Evolutionary conservation across 2,888 invertebrate species (phyloP), one percentile per base, ranked within the genome.

Genomic region (Cryptocephalus moraei): DNA sequence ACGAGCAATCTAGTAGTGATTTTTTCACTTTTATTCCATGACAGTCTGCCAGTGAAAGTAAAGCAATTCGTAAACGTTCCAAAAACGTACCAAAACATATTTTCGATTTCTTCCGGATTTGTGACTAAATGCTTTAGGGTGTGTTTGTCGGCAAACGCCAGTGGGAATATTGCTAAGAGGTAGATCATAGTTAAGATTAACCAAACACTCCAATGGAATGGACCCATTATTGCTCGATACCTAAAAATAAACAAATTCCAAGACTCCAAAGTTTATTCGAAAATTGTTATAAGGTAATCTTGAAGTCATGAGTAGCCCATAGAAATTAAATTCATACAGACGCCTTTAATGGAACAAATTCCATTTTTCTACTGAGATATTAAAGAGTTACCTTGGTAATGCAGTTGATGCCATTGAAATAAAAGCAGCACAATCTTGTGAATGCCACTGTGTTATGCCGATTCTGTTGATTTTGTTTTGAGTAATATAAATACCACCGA

Each of bases 41-140:
- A 82, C 56, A 80, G 77, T 61, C 76, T 76, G 0, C 84, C 83
- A 38, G 74, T 68, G 59, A 84, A 84, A 0, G 83, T 82, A 59
- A 89, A 85, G 56, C 84, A 82, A 61, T 89, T 89, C 0, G 89
- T 89, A 62, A 88, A 89, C 39, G 87, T 88, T 6, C 88, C 87
- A 59, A 87, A 89, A 46, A 89, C 86, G 62, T 86, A 87, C 88
- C 88, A 89, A 65, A 88, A 88, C 86, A 88, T 87, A 58, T 86
- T 84, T 68, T 86, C 86, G 34, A 87, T 73, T 71, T 86, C 83
- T 43, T 81, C 80, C 48, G 82, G 82, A 56, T 82, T 79, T 38
- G 80, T 74, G 32, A 86, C 58, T 32, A 88, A 69, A 61, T 83
- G 82, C 8, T 70, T 73, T 12, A 86, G 64, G 0, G 83, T 79